Evolutionary conservation across 2,888 invertebrate species (phyloP), one percentile per base, ranked within the genome.

Genomic region (Halictus quadricinctus): DNA sequence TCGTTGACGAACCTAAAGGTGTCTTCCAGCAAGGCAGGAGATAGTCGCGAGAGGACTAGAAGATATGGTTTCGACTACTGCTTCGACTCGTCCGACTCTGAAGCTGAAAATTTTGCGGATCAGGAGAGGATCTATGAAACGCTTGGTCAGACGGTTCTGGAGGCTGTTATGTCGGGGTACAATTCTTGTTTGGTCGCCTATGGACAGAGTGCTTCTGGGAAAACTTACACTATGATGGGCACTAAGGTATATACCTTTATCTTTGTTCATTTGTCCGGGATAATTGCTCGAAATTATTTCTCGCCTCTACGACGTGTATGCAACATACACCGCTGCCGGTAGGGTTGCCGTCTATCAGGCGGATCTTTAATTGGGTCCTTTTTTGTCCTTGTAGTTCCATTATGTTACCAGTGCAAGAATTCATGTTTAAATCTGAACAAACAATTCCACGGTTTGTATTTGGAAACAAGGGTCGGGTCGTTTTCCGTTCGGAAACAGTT

Each of bases 211-310:
- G 96, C 97, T 1, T 96, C 97, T 0, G 97, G 97, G 43, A 97
- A 97, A 94, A 97, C 97, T 0, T 96, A 97, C 92, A 97, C 97
- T 13, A 97, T 97, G 97, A 96, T 97, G 96, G 97, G 97, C 1
- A 88, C 92, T 13, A 93, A 93, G 92, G 93, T 93, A 95, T 6
- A 15, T 8, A 3, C 13, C 48, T 25, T 6, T 10, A 7, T 12
- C n/a, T n/a, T n/a, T 36, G 10, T 21, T 8, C 36, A 41, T 41
- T 5, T 12, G 4, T 36, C 10, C 6, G 0, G 12, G 10, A 0
- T 41, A 29, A 43, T 69, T 21, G 41, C 12, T 41, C 3, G 8
- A 21, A 54, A 21, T 54, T 21, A 36, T 36, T 5, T 4, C 36
- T 4, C 36, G 36, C 36, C 36, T 36, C 0, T 36, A 36, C 5